These are phyloP conservation scores for Eupithecia inturbata DNA, from an alignment of 2,888 invertebrate genomes.

Conservation along the genomic window DNA sequence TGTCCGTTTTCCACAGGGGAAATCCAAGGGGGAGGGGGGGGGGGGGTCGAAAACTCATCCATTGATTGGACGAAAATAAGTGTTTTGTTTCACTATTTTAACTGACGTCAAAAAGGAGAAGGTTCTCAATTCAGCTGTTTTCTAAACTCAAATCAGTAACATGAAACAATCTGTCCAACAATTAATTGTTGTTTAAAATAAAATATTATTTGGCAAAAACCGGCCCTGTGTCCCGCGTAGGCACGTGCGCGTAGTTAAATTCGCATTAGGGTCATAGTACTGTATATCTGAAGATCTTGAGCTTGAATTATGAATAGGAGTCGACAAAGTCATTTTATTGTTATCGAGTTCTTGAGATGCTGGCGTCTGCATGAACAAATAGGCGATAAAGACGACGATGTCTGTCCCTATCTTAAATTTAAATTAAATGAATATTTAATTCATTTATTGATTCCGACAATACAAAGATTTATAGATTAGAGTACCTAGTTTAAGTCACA, in stretches of 20 bases:
- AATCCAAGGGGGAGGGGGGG: too few species aligned
- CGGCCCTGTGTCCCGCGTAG: constrained; percentile 31
- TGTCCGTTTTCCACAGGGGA: neutral
- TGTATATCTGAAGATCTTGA: constrained; percentile 28
- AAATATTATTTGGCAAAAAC: neutral
- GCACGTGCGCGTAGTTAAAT: constrained; percentile 41
- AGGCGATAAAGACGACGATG: neutral
- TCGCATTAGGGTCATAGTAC: constrained; percentile 40
- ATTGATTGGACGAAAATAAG: neutral
- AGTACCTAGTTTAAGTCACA: too few species aligned
- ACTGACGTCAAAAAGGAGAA: neutral
- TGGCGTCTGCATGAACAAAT: neutral
- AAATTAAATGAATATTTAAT: too few species aligned
- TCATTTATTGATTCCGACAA: too few species aligned
- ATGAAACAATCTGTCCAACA: neutral
- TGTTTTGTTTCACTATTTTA: neutral
- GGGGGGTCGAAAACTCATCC: neutral
- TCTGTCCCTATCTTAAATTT: neutral
- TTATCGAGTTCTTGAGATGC: constrained; percentile 1
- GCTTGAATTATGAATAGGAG: constrained; percentile 32
- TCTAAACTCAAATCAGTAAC: neutral
- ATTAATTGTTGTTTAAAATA: neutral
- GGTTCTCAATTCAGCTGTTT: neutral
- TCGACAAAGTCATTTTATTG: constrained; percentile 8
- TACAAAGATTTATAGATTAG: too few species aligned